Evolutionary conservation across 2,888 invertebrate species (phyloP), one percentile per base, ranked within the genome.

Genomic region (Drosophila paracracens): DNA sequence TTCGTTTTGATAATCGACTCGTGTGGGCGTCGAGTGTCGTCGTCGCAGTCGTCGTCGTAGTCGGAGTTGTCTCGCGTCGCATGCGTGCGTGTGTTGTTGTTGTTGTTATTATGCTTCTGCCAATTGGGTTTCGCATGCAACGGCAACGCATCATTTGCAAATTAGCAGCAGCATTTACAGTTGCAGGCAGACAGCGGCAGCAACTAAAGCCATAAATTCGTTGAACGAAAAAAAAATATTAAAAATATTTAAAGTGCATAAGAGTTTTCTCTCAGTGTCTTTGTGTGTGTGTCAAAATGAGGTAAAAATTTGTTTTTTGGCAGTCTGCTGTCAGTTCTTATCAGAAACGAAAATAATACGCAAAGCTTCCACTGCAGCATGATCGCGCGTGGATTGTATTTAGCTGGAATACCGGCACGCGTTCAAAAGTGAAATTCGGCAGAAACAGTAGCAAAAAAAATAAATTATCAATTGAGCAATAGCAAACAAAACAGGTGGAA

Each of bases 11-110:
- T 76, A 76, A 76, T 77, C 83, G 81, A 80, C 74, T 80, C 87
- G 87, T 83, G 84, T 87, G 85, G 85, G 84, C 84, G 85, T 79
- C 79, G 76, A 43, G 68, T 71, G 66, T 74, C 63, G 74, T 63
- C 57, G 71, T 68, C 63, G 36, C 27, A 46, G 21, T 56, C 38
- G 48, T 68, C 57, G 67, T 48, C 46, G 70, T 71, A 70, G 66
- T 77, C 65, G 79, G 62, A 73, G 60, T 73, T 52, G 66, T 61
- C 48, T 76, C 46, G 63, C 63, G 40, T 58, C 50, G 62, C 60
- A 81, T 81, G 81, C 81, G 79, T 81, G 65, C 74, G 62, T 69
- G 54, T 74, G 63, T 66, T 63, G 60, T 71, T 63, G 67, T 67
- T 66, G 61, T 62, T 53, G 60, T 54, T 65, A 40, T 58, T 68